These are phyloP conservation scores for Gobio occitaniae DNA, from an alignment of 2,797 vertebrate genomes.

Conservation along the genomic window DNA sequence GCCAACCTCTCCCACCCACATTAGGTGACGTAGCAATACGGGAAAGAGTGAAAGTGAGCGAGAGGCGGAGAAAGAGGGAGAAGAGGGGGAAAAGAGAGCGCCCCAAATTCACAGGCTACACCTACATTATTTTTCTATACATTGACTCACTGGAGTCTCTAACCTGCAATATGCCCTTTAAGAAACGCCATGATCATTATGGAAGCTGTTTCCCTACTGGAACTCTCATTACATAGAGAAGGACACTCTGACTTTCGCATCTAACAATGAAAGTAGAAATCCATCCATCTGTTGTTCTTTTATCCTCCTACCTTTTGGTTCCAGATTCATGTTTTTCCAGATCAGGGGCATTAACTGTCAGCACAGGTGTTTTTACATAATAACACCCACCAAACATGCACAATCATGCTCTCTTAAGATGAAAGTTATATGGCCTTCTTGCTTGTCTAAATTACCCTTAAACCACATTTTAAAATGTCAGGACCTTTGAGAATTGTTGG, in stretches of 20 bases:
- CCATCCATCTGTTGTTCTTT: constrained; percentile 34
- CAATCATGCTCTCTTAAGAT: not conserved
- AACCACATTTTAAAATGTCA: constrained; percentile 8
- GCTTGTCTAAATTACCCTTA: not conserved
- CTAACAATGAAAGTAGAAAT: constrained; percentile 61
- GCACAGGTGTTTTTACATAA: not conserved
- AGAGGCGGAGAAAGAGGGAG: no score
- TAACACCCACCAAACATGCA: not conserved
- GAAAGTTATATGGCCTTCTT: not conserved
- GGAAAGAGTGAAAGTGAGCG: no score
- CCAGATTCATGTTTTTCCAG: constrained; percentile 63
- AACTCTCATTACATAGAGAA: constrained; percentile 51
- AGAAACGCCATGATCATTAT: not conserved
- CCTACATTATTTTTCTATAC: no score
- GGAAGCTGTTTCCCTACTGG: constrained; percentile 17
- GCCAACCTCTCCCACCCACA: no score
- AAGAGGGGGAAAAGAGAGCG: no score
- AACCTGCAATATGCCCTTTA: no score
- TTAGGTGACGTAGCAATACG: no score
- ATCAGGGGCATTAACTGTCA: constrained; percentile 44
- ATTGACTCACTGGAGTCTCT: no score
- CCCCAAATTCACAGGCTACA: no score
- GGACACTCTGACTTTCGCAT: constrained; percentile 66
- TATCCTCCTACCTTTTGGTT: constrained; percentile 24
- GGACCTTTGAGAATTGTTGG: not conserved